Base-by-base conservation (phyloP, 2,888 invertebrate species). In the Melinaea menophilus region DNA sequence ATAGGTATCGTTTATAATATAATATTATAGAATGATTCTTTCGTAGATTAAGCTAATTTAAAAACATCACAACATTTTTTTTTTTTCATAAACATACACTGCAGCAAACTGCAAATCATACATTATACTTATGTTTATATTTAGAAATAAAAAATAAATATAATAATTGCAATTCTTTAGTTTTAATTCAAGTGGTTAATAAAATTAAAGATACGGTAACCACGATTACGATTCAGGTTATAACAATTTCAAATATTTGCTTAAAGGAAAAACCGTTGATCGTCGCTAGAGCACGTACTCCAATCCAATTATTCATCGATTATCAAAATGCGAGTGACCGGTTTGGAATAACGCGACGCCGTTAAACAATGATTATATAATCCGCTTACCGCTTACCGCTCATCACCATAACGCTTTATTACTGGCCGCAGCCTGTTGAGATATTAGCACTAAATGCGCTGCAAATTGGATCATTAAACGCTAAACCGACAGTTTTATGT, bases 401-500 rank as follows among this genome's bases (percentile, higher is more conserved):
- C 56, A 61, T 69, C 64, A 64, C 61, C 59, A 64, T 69, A 68
- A 64, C 59, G 59, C 60, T 48, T 35, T 59, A 46, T 61, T 59
- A 62, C 56, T 62, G 69, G 68, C 69, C 65, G 61, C 64, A 63
- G 58, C 62, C 56, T 66, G 66, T 57, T 46, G 59, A 60, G 54
- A 63, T 75, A 75, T 74, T 68, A 72, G 69, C 67, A 72, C 73
- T 71, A 76, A 80, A 78, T 74, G 77, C 75, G 77, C 76, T 74
- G 79, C 79, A 80, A 84, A 84, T 84, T 82, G 82, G 79, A 79
- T 81, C 80, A 81, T 85, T 84, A 85, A 79, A 75, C 75, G 81
- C 80, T 82, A 79, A 77, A 75, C 77, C 76, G 79, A 79, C 82
- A 79, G 79, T 80, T 81, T 76, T 73, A 75, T 80, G 78, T 81